Evolutionary conservation across 2,113 vertebrate genomes (phyloP).

Genomic region (Mastomys coucha): DNA sequence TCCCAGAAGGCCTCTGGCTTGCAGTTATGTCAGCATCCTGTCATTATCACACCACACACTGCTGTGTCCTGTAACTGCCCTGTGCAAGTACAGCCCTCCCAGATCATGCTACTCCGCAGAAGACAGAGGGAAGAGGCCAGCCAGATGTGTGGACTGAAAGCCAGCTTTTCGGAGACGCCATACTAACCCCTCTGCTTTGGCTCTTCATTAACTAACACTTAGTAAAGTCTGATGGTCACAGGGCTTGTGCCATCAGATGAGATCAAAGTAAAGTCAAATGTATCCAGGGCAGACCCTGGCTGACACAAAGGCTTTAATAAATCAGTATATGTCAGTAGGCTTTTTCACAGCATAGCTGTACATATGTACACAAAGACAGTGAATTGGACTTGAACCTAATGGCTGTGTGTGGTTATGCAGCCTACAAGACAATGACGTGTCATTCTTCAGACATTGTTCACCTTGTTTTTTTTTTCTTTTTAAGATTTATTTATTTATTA

Average conservation of each 20-base stretch:
- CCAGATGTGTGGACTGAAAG: accelerated
- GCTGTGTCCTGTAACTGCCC: neutral
- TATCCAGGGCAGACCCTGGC: neutral
- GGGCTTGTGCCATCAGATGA: neutral
- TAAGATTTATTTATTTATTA: too few relatives aligned
- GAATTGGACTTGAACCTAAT: neutral
- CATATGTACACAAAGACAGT: neutral
- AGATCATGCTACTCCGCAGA: too few relatives aligned
- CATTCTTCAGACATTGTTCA: neutral
- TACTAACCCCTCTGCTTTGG: neutral
- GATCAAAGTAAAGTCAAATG: neutral
- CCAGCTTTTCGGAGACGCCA: neutral
- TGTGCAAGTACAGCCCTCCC: neutral
- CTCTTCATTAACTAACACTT: neutral
- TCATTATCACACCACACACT: neutral
- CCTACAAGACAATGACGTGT: neutral
- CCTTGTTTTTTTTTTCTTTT: too few relatives aligned
- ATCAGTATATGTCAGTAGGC: neutral
- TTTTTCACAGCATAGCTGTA: neutral
- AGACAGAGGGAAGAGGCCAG: neutral
- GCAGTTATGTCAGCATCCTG: neutral
- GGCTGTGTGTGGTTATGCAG: neutral
- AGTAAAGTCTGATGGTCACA: neutral
- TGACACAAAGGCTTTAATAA: neutral
- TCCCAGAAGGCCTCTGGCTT: too few relatives aligned